Conservation (phyloP, 2,113 vertebrate species). For the Bagarius yarrelli region DNA sequence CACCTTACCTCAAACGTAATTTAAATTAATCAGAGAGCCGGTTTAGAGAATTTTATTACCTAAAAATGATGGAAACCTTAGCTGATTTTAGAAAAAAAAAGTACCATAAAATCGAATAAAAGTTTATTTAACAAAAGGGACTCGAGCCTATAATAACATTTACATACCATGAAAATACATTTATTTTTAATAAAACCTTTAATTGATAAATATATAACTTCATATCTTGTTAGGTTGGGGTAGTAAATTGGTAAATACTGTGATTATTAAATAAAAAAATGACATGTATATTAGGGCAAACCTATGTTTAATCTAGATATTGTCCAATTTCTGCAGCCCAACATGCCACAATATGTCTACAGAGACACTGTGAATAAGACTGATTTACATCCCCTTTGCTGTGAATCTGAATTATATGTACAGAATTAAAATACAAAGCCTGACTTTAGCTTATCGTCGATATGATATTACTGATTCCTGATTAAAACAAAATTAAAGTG, state of each 20-base stretch:
- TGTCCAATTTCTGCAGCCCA: slow-evolving; percentile 21
- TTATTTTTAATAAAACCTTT: slow-evolving; percentile 75
- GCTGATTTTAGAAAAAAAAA: slow-evolving; percentile 47
- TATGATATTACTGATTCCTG: slow-evolving; percentile 31
- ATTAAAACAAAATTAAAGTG: slow-evolving; percentile 18
- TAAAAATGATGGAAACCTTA: slow-evolving; percentile 36
- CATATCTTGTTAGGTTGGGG: slow-evolving; percentile 74
- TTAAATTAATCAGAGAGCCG: slow-evolving; percentile 17
- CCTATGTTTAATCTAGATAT: slow-evolving; percentile 68
- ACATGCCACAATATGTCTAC: slow-evolving; percentile 12
- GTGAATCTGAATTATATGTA: slow-evolving; percentile 30
- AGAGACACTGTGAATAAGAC: slow-evolving; percentile 42
- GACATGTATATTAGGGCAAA: slow-evolving; percentile 84
- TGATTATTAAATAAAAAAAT: slow-evolving; percentile 86
- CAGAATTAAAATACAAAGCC: slow-evolving; percentile 47
- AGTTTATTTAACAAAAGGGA: slow-evolving; percentile 55
- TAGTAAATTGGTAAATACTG: slow-evolving; percentile 90
- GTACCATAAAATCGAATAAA: slow-evolving; percentile 68
- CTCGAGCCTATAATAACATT: slow-evolving; percentile 61
- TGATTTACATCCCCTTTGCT: slow-evolving; percentile 22
- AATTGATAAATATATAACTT: slow-evolving; percentile 80
- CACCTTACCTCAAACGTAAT: background rate
- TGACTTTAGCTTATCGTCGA: slow-evolving; percentile 24
- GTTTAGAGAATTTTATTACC: slow-evolving; percentile 43
- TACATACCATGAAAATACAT: slow-evolving; percentile 73